A percentile compares a stretch with the other conserved stretches of the same genome.
Conservation (phyloP, 2,888 invertebrate genomes). For the Brenthis hecate region DNA sequence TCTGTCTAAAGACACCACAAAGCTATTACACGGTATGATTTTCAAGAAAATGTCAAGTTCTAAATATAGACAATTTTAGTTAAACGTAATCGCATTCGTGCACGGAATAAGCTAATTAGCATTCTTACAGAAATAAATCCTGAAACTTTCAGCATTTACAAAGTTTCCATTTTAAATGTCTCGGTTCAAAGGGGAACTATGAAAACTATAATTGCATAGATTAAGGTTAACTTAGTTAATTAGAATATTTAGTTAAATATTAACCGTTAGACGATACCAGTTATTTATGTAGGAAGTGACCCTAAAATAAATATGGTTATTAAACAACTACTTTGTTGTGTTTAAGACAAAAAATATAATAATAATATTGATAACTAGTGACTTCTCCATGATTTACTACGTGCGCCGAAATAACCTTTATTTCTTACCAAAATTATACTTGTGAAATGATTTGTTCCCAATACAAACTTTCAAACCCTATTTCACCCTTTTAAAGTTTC, state of each 20-base stretch:
- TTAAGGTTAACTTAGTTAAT: slow-evolving; percentile 17
- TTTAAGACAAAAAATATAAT: no score
- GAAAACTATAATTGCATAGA: slow-evolving; percentile 24
- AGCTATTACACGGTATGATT: slow-evolving; percentile 18
- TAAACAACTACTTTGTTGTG: no score
- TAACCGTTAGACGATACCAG: no score
- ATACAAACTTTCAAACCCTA: no score
- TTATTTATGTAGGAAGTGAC: no score
- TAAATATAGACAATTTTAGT: slow-evolving; percentile 37
- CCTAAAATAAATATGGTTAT: no score
- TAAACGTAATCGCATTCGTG: slow-evolving; percentile 42
- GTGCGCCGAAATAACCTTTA: no score
- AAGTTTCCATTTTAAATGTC: slow-evolving; percentile 44
- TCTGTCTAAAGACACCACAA: slow-evolving; percentile 4
- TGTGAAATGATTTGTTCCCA: no score
- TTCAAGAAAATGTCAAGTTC: slow-evolving; percentile 36
- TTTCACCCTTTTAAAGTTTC: no score
- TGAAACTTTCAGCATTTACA: slow-evolving; percentile 43
- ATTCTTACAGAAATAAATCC: slow-evolving; percentile 46
- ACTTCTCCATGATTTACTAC: no score
- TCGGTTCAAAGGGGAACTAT: slow-evolving; percentile 32
- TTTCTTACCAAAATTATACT: no score
- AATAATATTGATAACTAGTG: no score
- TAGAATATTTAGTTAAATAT: neutral
- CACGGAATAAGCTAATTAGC: slow-evolving; percentile 52